phyloP scores from a whole-genome alignment of 2,888 invertebrate genomes.

The Trissolcus brochymenae region DNA sequence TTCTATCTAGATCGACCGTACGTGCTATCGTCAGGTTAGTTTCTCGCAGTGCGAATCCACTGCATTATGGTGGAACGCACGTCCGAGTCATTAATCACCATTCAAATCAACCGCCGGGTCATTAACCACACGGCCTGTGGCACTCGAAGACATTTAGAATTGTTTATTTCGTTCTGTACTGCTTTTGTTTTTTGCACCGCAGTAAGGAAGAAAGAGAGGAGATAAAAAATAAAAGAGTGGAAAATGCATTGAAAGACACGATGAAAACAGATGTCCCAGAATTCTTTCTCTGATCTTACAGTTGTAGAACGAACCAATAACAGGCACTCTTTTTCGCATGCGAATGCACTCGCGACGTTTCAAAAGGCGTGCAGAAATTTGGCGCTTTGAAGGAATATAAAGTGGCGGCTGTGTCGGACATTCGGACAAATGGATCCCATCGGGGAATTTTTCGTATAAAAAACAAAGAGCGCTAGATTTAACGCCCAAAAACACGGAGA shows the following conservation, averaged over 20 bases:
- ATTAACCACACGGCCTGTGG: constrained; percentile 35
- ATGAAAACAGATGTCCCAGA: constrained; percentile 21
- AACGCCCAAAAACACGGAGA: constrained; percentile 23
- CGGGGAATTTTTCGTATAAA: constrained; percentile 40
- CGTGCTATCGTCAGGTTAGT: constrained; percentile 44
- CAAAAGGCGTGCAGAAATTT: constrained; percentile 44
- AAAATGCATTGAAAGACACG: not conserved
- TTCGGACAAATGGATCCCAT: constrained; percentile 49
- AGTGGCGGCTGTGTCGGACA: constrained; percentile 40
- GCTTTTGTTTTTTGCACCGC: too few species aligned
- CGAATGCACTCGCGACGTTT: constrained; percentile 17
- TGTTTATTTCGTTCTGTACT: too few species aligned
- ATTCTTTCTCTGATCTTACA: constrained; percentile 25
- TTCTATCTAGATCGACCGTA: constrained; percentile 40
- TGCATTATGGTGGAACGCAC: constrained; percentile 42
- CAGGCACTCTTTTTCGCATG: constrained; percentile 20
- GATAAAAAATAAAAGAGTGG: not conserved
- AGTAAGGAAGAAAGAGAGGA: too few species aligned
- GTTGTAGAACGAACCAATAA: constrained; percentile 44
- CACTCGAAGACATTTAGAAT: constrained; percentile 7
- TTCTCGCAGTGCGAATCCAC: constrained; percentile 44
- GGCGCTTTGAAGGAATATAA: constrained; percentile 42
- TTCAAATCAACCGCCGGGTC: constrained; percentile 48
- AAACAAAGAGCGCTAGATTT: constrained; percentile 38
- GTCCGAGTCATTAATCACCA: constrained; percentile 48